Conservation (phyloP, 1,140 invertebrate species). For the Heterodera carotae region DNA sequence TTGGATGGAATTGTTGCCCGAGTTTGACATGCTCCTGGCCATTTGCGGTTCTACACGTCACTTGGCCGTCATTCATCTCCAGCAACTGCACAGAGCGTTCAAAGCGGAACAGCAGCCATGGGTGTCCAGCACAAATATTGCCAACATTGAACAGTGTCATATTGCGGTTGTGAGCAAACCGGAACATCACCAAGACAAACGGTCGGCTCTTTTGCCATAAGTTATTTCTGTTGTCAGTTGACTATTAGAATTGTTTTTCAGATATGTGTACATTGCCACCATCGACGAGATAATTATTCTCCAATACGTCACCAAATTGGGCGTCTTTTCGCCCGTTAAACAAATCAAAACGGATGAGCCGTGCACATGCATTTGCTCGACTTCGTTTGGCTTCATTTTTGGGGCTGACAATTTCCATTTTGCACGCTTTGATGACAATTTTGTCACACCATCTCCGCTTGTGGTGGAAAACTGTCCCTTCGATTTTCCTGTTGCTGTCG, state of each 20-base stretch:
- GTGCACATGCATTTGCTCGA: conserved; percentile 39
- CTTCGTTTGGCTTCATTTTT: conserved; percentile 37
- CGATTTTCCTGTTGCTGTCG: conserved; percentile 39
- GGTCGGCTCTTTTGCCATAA: conserved; percentile 23
- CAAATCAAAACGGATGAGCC: conserved; percentile 43
- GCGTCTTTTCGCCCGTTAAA: conserved; percentile 24
- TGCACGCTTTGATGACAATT: conserved; percentile 27
- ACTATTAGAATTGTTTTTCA: too few relatives aligned
- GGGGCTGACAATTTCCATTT: conserved; percentile 42
- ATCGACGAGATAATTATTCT: conserved; percentile 41
- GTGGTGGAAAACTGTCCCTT: conserved; percentile 41
- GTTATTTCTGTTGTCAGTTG: background rate
- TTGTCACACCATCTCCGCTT: conserved; percentile 17
- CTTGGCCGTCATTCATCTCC: conserved; percentile 36
- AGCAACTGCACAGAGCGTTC: conserved; percentile 37
- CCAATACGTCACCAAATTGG: conserved; percentile 39
- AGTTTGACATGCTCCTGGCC: conserved; percentile 40
- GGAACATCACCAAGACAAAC: conserved; percentile 34
- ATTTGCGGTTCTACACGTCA: conserved; percentile 37
- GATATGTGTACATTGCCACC: conserved; percentile 42
- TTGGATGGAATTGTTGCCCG: conserved; percentile 42
- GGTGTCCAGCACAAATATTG: conserved; percentile 33
- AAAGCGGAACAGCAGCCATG: conserved; percentile 7
- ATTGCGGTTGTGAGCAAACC: conserved; percentile 45
- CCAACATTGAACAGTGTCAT: conserved; percentile 44